Evolutionary conservation across 1,140 invertebrate genomes (phyloP), one percentile per base, ranked within the genome.

Genomic region (Drosophila oshimai): DNA sequence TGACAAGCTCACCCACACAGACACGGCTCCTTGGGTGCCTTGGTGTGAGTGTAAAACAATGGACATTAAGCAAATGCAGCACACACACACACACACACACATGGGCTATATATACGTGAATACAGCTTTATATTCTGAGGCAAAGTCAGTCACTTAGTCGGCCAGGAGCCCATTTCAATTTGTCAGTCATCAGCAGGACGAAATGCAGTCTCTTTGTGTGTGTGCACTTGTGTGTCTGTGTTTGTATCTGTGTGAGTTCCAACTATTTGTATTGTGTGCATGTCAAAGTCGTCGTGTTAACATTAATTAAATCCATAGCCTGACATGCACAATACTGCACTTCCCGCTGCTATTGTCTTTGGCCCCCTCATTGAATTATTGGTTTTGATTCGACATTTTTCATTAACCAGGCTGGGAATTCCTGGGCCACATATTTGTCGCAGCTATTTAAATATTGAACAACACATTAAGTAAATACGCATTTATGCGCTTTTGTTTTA

Each of bases 241-340:
- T 47, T 20, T 24, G 34, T 36, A 7, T 42, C 12, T 31, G 15
- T 28, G 36, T 67, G 42, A 22, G 55, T 28, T 29, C 44, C 31
- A 61, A 55, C 44, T 80, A 68, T 73, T 76, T 87, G 72, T 60
- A 87, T 88, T 87, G 77, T 84, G 60, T 75, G 81, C 71, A 72
- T 84, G 80, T 84, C 80, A 87, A 81, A 81, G 76, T 87, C 79
- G 54, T 79, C 80, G 80, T 87, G 80, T 87, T 87, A 84, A 84
- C 81, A 84, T 84, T 84, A 84, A 87, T 84, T 86, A 84, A 84
- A 84, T 84, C 80, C 68, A 87, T 80, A 68, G 76, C 50, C 54
- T 71, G 58, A 58, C 80, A 74, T 55, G 70, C 46, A 41, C 62
- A 65, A 64, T 41, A 31, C 61, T 37, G 15, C 64, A 46, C 45